Evolutionary conservation across 2,888 invertebrate genomes (phyloP).

Genomic region (Nematopogon swammerdamellus): DNA sequence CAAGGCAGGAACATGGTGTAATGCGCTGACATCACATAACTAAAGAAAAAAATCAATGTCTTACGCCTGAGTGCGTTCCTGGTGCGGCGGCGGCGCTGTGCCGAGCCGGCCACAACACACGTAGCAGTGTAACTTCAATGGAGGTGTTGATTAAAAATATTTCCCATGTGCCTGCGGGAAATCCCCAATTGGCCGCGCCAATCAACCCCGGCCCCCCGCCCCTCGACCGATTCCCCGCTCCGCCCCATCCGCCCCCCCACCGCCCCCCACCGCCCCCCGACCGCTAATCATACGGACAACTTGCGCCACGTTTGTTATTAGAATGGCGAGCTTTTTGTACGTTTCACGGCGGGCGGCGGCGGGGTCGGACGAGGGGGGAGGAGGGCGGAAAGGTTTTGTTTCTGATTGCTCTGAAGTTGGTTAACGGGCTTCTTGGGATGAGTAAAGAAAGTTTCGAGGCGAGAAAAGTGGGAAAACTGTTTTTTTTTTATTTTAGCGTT

Average conservation of each 20-base stretch:
- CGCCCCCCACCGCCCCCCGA: constrained; percentile 13
- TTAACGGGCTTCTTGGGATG: too few species aligned
- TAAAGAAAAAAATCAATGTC: too few species aligned
- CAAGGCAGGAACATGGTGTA: too few species aligned
- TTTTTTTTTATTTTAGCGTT: too few species aligned
- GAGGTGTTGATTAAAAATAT: constrained; percentile 61
- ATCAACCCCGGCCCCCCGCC: constrained; percentile 25
- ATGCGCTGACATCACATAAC: too few species aligned
- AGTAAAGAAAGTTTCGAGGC: too few species aligned
- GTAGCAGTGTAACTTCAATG: constrained; percentile 58
- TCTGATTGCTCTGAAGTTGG: too few species aligned
- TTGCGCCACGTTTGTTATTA: neutral
- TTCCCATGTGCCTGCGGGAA: constrained; percentile 58
- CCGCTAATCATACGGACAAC: constrained; percentile 39
- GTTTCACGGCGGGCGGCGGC: neutral
- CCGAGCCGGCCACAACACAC: constrained; percentile 51
- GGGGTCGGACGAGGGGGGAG: too few species aligned
- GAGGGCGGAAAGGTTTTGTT: too few species aligned
- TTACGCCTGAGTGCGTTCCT: constrained; percentile 32
- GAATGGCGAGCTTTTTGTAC: neutral
- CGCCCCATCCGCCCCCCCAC: constrained; percentile 24
- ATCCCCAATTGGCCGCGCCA: constrained; percentile 55
- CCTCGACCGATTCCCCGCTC: too few species aligned
- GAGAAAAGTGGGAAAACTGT: too few species aligned
- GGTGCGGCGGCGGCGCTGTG: too few species aligned